Conservation (phyloP, 2,888 invertebrate genomes). For the Hyposoter dolosus region DNA sequence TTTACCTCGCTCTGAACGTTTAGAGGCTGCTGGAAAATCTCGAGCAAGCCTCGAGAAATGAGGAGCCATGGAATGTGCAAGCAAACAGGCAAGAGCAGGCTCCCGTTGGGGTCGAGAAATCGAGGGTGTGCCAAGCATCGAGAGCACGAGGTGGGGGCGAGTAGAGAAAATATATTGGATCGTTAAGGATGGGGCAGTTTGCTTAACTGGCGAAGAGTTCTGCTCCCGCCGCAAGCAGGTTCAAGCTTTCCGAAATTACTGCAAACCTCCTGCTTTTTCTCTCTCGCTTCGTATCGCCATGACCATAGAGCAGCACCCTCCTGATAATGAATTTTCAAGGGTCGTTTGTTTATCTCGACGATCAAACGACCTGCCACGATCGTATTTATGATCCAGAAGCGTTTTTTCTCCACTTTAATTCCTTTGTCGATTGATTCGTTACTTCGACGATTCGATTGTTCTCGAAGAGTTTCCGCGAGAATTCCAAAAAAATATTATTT, state of each 20-base stretch:
- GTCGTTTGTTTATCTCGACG: constrained; percentile 32
- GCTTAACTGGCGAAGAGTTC: constrained; percentile 78
- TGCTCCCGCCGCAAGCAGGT: constrained; percentile 33
- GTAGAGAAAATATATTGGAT: constrained; percentile 81
- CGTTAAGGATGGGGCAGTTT: constrained; percentile 80
- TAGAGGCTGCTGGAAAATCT: constrained; percentile 76
- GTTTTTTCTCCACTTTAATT: neutral
- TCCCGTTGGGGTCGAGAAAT: constrained; percentile 9
- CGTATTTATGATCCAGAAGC: neutral
- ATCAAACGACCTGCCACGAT: constrained; percentile 23
- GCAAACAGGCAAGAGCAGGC: constrained; percentile 7
- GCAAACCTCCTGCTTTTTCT: constrained; percentile 30
- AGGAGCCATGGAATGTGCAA: constrained; percentile 53
- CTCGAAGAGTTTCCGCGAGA: neutral
- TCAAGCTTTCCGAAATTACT: constrained; percentile 61
- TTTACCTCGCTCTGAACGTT: constrained; percentile 18
- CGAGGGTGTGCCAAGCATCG: constrained; percentile 40
- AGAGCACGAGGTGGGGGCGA: constrained; percentile 15
- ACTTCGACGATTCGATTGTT: neutral
- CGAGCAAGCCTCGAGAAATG: constrained; percentile 72
- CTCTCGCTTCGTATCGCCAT: constrained; percentile 12
- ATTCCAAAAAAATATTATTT: neutral
- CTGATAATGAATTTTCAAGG: constrained; percentile 9
- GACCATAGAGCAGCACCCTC: neutral
- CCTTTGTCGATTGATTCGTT: neutral